Percentiles rank a stretch among this genome's conserved stretches.
Evolutionary conservation across 2,113 vertebrate genomes (phyloP).

Genomic region (Bos indicus): DNA sequence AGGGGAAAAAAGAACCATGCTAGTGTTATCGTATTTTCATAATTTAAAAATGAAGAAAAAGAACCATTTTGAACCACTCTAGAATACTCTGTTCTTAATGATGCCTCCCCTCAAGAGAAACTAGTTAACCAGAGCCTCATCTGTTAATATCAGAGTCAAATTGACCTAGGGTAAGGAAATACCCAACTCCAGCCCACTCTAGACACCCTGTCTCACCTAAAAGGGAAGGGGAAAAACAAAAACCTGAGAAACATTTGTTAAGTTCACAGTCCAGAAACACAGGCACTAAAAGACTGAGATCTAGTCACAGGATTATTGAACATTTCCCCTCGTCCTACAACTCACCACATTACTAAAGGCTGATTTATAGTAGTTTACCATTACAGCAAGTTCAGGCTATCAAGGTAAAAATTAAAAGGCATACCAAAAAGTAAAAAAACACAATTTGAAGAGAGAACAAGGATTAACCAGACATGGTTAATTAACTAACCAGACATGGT

Average conservation of each 20-base stretch:
- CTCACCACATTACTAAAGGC: neutral
- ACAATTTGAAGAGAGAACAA: neutral
- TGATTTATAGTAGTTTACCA: neutral
- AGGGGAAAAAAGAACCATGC: neutral
- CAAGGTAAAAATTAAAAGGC: neutral
- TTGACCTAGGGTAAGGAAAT: neutral
- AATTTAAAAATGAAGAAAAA: neutral
- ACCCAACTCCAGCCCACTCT: neutral
- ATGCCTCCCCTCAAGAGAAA: neutral
- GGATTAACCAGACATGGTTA: neutral
- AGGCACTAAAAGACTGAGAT: neutral
- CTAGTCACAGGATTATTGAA: neutral
- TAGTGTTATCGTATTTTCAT: neutral
- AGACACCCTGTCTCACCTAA: neutral
- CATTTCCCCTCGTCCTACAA: neutral
- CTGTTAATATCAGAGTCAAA: neutral
- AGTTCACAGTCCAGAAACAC: neutral
- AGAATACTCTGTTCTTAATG: neutral
- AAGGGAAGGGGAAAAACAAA: neutral
- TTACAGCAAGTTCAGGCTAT: neutral
- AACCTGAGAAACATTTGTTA: neutral
- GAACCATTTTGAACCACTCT: neutral
- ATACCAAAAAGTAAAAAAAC: neutral
- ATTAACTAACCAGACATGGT: neutral
- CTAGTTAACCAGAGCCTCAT: neutral